A percentile compares a stretch with the other conserved stretches of the same genome.
Conservation (phyloP, 2,888 invertebrate genomes). For the Agonopterix alstromeriana region DNA sequence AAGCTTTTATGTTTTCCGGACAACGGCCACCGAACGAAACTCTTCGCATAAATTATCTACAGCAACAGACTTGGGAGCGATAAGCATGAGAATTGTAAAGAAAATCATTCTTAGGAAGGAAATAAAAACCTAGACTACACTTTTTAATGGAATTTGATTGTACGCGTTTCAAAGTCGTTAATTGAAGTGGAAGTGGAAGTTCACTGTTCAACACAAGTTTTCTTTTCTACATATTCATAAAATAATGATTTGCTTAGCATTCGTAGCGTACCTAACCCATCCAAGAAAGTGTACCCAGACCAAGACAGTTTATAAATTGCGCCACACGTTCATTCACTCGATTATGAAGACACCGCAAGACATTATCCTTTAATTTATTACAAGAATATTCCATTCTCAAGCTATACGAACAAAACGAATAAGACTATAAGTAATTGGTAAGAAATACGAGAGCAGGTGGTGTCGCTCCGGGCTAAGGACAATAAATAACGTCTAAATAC, state of each 20-base stretch:
- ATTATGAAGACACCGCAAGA: neutral
- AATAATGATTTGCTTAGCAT: no score
- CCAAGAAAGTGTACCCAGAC: neutral
- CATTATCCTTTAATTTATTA: conserved; percentile 28
- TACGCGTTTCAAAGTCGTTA: no score
- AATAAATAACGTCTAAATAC: conserved; percentile 40
- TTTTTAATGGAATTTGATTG: no score
- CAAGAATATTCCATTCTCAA: conserved; percentile 20
- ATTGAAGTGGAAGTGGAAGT: no score
- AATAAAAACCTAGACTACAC: no score
- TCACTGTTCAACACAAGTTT: no score
- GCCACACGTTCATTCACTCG: no score
- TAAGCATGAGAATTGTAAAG: conserved; percentile 5
- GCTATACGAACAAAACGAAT: conserved; percentile 23
- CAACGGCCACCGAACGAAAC: conserved; percentile 35
- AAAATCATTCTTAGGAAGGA: no score
- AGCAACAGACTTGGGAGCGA: conserved; percentile 7
- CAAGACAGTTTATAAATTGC: neutral
- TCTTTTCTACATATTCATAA: no score
- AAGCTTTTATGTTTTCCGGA: conserved; percentile 61
- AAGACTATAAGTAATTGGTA: conserved; percentile 32
- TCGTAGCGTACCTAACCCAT: no score
- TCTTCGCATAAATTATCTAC: conserved; percentile 20
- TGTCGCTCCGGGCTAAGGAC: conserved; percentile 15
- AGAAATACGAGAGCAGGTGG: conserved; percentile 39